These are phyloP conservation scores for Meloidogyne floridensis DNA, from an alignment of 1,140 invertebrate species.

Conservation along the genomic window DNA sequence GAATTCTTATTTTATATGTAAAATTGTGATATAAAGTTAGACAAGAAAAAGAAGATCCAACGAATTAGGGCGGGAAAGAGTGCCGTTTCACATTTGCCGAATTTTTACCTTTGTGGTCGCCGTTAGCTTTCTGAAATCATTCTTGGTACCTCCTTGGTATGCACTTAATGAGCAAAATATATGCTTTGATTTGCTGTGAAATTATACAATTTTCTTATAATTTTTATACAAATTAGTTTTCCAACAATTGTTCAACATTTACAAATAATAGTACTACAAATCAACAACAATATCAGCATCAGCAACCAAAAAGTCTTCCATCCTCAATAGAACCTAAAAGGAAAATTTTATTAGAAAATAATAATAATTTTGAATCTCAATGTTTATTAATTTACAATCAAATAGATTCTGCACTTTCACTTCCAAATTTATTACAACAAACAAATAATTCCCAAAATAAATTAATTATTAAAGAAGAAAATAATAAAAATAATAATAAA, in stretches of 20 bases:
- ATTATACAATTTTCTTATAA: too few relatives aligned
- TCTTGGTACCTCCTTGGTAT: too few relatives aligned
- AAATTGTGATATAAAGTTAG: too few relatives aligned
- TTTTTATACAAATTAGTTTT: not conserved
- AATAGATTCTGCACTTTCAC: not conserved
- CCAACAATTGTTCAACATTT: not conserved
- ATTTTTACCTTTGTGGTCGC: too few relatives aligned
- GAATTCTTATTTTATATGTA: too few relatives aligned
- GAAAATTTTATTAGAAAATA: not conserved
- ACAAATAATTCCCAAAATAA: not conserved
- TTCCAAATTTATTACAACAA: conserved; percentile 1
- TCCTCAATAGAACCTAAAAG: not conserved
- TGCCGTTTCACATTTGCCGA: too few relatives aligned
- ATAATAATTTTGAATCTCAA: not conserved
- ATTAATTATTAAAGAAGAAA: too few relatives aligned
- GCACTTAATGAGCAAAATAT: too few relatives aligned
- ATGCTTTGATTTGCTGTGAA: too few relatives aligned
- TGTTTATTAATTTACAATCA: conserved; percentile 4
- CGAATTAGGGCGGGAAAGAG: too few relatives aligned
- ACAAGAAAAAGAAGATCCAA: too few relatives aligned
- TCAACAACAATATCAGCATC: not conserved
- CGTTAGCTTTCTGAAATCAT: too few relatives aligned
- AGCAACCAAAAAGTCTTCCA: not conserved
- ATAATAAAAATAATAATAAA: not conserved
- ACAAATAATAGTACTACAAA: not conserved